Evolutionary conservation across 53 echinoderm and acorn worm genomes (phyloP), one percentile per base, ranked within the genome.

Genomic region (Paracentrotus lividus): DNA sequence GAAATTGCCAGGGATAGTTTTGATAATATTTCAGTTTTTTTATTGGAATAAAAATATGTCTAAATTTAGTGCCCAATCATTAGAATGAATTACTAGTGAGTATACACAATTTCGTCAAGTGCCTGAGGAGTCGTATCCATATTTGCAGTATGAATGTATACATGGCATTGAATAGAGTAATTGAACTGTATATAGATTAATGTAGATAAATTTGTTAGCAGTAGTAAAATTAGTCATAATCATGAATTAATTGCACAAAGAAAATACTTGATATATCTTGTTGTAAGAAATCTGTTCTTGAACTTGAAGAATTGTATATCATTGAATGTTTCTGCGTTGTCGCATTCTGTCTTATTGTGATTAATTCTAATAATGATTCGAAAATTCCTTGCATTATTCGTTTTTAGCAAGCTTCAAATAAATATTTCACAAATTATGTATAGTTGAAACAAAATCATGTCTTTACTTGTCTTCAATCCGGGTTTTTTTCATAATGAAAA

Each of bases 351-450:
- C 81, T 47, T 26, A 45, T 20, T 56, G 86, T 34, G 86, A 86
- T 53, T 86, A 47, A 32, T 86, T 56, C 86, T 21, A 34, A 55
- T 33, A 55, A 34, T 86, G 56, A 33, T 42, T 88, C 56, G 47
- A 87, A 42, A 89, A 89, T 86, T 86, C 57, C 86, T 55, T 86
- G 86, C 36, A 86, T 86, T 86, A 36, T 89, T 61, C 64, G 65
- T 89, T 64, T 87, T 44, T 89, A 89, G 60, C 33, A 89, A 59
- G 59, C 64, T 87, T 89, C 89, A 64, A 89, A 89, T 65, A 89
- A 59, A 89, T 4, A 26, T 57, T 59, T 89, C 59, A 64, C 44
- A 61, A 88, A 55, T 89, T 89, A 89, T 89, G 59, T 89, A 59
- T 64, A 58, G 43, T 24, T 65, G 65, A 43, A n/a, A n/a, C n/a